These are phyloP conservation scores for Sylvia atricapilla DNA, from an alignment of 2,113 vertebrate genomes.

Conservation along the genomic window DNA sequence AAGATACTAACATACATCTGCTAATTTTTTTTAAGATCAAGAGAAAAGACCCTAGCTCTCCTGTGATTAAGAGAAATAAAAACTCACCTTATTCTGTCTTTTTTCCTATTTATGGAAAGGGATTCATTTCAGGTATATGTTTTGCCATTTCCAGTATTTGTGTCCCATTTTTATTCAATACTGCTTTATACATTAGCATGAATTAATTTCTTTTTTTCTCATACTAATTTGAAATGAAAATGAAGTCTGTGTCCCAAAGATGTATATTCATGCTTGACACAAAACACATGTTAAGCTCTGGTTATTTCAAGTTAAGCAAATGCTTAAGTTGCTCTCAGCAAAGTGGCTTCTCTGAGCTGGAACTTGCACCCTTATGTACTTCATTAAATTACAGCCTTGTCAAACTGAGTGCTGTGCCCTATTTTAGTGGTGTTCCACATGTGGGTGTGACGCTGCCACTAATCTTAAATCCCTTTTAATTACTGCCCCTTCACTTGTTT, in stretches of 20 bases:
- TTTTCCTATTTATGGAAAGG: neutral
- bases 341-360: neutral
- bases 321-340: neutral
- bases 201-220: neutral
- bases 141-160: neutral
- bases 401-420: neutral
- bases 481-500: conserved; percentile 6
- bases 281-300: neutral
- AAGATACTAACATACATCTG: neutral
- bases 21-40: neutral
- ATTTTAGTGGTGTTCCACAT: neutral
- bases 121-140: neutral
- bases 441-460: neutral
- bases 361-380: neutral
- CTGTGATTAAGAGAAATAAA: neutral
- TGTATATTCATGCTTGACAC: neutral
- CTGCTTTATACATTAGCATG: neutral
- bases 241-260: neutral
- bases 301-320: neutral
- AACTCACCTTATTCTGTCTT: neutral
- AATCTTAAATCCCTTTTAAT: conserved; percentile 19
- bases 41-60: neutral
- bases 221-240: neutral
- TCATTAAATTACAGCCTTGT: neutral
- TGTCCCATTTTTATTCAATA: neutral